Base-by-base conservation (phyloP, 2,797 vertebrate genomes). In the Loriculus beryllinus region DNA sequence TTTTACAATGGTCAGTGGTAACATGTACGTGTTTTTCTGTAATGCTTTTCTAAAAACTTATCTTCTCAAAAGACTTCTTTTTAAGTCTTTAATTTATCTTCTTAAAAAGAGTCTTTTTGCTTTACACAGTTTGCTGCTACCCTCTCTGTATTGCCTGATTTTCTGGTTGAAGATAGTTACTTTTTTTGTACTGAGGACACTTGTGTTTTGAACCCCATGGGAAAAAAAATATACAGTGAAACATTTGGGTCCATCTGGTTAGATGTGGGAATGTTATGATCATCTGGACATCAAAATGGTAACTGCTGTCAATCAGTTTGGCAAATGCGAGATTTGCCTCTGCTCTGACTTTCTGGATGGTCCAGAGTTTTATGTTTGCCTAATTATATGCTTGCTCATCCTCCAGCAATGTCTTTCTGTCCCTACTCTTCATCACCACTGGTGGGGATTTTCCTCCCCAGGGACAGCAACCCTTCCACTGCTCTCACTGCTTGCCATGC, bases 161-260 rank as follows among this genome's bases (percentile, higher is more conserved):
- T 92, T 84, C 67, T 39, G 22, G 20, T 6, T 71, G 65, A 82
- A 63, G 25, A 45, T 6, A n/a, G 25, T 31, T 39, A 22, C 9
- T 62, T 89, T 76, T 90, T 91, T 80, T 22, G 16, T 16, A 28
- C 37, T 15, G 26, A n/a, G 14, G 15, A 78, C 65, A 69, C 51
- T 43, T 88, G 65, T 37, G 90, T 57, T 87, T 80, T 81, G 82
- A 91, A 75, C 40, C 28, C n/a, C 18, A 18, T 5, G 11, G 12
- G 8, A 21, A 85, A 87, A 85, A 87, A 78, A 76, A 51, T n/a
- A 39, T 19, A 43, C 17, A 29, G 26, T 0, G 7, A 63, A 95
- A 93, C 92, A 94, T 91, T 93, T 91, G 91, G 65, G 83, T 85
- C 90, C 94, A 94, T 91, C 90, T 95, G 93, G 87, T 78, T 83